Conservation (phyloP, 2,888 invertebrate genomes). For the Andrena fulva region DNA sequence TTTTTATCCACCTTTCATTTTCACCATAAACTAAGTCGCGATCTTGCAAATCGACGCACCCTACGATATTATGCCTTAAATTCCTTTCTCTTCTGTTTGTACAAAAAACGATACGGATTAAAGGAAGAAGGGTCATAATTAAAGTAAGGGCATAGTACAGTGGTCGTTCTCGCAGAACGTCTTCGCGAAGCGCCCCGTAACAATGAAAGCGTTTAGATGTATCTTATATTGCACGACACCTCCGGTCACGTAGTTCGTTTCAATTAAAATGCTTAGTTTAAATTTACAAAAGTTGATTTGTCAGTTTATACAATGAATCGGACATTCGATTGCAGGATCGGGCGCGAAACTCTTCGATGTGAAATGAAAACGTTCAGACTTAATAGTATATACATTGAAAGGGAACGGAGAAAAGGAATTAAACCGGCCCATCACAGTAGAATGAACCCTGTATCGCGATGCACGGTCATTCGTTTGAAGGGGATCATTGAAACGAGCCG, state of each 20-base stretch:
- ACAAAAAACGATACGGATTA: constrained; percentile 64
- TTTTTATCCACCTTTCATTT: constrained; percentile 64
- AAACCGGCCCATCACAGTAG: constrained; percentile 55
- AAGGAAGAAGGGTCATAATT: constrained; percentile 59
- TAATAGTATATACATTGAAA: constrained; percentile 74
- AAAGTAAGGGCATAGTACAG: constrained; percentile 56
- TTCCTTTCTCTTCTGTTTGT: constrained; percentile 65
- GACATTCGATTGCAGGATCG: constrained; percentile 33
- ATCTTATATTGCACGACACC: constrained; percentile 63
- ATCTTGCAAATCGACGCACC: constrained; percentile 65
- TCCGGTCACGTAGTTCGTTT: constrained; percentile 31
- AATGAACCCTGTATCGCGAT: constrained; percentile 51
- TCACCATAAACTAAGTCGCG: constrained; percentile 73
- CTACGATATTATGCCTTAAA: constrained; percentile 74
- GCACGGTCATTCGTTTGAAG: constrained; percentile 40
- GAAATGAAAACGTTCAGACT: constrained; percentile 64
- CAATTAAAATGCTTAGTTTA: constrained; percentile 44
- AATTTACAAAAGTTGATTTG: constrained; percentile 50
- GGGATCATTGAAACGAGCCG: constrained; percentile 27
- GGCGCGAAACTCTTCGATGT: constrained; percentile 55
- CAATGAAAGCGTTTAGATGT: constrained; percentile 53
- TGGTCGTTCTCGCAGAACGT: constrained; percentile 28
- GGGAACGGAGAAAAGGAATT: constrained; percentile 47
- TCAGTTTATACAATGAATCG: constrained; percentile 47
- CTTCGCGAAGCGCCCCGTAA: constrained; percentile 25